A percentile compares a stretch with the other conserved stretches of the same genome.
Conservation (phyloP, 2,113 vertebrate species). For the Anas platyrhynchos region DNA sequence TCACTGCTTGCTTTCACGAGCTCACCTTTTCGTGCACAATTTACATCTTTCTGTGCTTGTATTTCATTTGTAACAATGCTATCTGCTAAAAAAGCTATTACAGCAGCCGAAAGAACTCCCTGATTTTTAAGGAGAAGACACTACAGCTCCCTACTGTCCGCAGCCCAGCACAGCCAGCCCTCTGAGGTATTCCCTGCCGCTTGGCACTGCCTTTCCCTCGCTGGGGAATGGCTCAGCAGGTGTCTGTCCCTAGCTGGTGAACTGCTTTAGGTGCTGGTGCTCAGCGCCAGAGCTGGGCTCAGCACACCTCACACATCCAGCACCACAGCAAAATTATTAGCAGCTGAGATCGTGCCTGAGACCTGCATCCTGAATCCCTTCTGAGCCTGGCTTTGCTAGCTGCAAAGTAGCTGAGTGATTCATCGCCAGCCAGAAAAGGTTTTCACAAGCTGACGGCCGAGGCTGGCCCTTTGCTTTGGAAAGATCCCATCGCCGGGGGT, state of each 20-base stretch:
- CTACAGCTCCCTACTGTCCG: fast-evolving
- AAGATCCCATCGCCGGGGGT: fast-evolving
- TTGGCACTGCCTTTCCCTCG: background rate
- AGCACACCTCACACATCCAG: background rate
- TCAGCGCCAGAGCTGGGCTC: background rate
- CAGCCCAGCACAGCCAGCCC: background rate
- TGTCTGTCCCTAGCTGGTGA: background rate
- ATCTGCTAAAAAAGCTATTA: background rate
- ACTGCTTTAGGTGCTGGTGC: background rate
- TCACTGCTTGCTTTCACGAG: background rate
- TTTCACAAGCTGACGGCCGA: background rate
- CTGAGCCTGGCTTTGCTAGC: background rate
- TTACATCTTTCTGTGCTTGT: background rate
- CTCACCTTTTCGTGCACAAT: background rate
- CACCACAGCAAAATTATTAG: background rate
- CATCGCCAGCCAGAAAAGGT: background rate
- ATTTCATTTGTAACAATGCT: background rate
- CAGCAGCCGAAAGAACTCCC: background rate
- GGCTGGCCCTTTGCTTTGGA: background rate
- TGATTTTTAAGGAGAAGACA: background rate
- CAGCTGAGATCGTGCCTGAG: background rate
- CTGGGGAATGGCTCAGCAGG: background rate
- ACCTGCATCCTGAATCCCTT: background rate
- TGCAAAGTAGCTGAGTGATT: background rate
- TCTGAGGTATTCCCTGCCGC: background rate